phyloP scores from a whole-genome alignment of 2,888 invertebrate species.

The Tinea trinotella region DNA sequence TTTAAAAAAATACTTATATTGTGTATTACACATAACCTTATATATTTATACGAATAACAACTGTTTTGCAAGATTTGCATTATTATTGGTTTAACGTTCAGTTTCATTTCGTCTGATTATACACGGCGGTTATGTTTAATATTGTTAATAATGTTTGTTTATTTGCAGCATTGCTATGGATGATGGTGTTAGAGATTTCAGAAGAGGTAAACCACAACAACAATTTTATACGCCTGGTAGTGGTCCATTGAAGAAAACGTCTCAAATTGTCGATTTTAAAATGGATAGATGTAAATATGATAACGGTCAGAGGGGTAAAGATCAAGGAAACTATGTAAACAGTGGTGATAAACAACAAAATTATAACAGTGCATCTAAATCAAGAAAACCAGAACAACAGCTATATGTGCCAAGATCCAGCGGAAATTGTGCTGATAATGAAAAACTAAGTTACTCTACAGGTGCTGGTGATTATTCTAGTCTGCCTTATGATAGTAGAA shows the following conservation, averaged over 20 bases:
- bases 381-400: slow-evolving; percentile 60
- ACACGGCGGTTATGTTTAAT: not conserved
- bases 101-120: not conserved
- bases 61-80: slow-evolving; percentile 27
- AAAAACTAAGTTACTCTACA: slow-evolving; percentile 41
- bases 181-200: slow-evolving; percentile 70
- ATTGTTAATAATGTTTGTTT: slow-evolving; percentile 1
- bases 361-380: not conserved
- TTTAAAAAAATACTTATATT: not conserved
- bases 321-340: slow-evolving; percentile 30
- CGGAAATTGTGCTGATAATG: slow-evolving; percentile 44
- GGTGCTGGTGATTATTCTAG: slow-evolving; percentile 54
- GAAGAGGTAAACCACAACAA: slow-evolving; percentile 78
- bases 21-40: slow-evolving; percentile 15
- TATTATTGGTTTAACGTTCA: slow-evolving; percentile 15
- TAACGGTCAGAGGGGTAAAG: slow-evolving; percentile 40
- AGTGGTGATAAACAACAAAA: slow-evolving; percentile 7
- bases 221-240: slow-evolving; percentile 83
- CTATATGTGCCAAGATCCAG: slow-evolving; percentile 55
- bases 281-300: slow-evolving; percentile 60
- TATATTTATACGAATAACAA: slow-evolving; percentile 27
- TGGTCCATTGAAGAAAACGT: slow-evolving; percentile 80
- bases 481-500: slow-evolving; percentile 53
- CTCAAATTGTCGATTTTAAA: slow-evolving; percentile 71
- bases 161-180: slow-evolving; percentile 58